phyloP scores from a whole-genome alignment of 2,797 vertebrate species.

The Amazona finschi region DNA sequence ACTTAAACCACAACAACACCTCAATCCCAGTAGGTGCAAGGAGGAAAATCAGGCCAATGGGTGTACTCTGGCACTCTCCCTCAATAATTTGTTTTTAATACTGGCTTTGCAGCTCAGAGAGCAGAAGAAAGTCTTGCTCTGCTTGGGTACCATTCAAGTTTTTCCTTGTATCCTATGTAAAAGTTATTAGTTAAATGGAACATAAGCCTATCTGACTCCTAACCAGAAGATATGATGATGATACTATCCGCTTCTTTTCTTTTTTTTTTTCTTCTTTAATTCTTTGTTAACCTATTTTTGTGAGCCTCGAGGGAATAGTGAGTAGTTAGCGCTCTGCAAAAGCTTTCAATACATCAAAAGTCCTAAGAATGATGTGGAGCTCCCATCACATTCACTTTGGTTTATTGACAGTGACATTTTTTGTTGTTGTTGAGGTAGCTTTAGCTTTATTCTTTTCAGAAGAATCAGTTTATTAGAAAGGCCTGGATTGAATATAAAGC shows the following conservation, averaged over 20 bases:
- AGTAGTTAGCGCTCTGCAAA: background rate
- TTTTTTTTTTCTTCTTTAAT: background rate
- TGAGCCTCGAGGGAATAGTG: background rate
- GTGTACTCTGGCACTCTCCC: too few species aligned
- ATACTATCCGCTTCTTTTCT: background rate
- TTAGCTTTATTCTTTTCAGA: background rate
- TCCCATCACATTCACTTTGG: background rate
- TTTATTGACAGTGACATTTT: background rate
- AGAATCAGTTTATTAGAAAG: slow-evolving; percentile 28
- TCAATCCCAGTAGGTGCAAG: background rate
- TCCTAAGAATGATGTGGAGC: background rate
- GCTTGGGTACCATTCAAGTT: background rate
- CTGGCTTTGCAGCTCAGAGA: background rate
- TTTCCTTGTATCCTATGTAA: background rate
- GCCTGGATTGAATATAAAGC: slow-evolving; percentile 42
- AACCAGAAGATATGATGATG: background rate
- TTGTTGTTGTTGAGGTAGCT: slow-evolving; percentile 8
- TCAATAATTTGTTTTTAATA: background rate
- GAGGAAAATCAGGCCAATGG: background rate
- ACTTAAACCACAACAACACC: too few species aligned
- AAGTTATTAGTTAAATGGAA: background rate
- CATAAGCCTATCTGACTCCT: background rate
- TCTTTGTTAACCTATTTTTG: background rate
- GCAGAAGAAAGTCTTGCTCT: background rate
- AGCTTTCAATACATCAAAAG: background rate